Evolutionary conservation across 2,888 invertebrate genomes (phyloP).

Genomic region (Drosophila acutilabella): DNA sequence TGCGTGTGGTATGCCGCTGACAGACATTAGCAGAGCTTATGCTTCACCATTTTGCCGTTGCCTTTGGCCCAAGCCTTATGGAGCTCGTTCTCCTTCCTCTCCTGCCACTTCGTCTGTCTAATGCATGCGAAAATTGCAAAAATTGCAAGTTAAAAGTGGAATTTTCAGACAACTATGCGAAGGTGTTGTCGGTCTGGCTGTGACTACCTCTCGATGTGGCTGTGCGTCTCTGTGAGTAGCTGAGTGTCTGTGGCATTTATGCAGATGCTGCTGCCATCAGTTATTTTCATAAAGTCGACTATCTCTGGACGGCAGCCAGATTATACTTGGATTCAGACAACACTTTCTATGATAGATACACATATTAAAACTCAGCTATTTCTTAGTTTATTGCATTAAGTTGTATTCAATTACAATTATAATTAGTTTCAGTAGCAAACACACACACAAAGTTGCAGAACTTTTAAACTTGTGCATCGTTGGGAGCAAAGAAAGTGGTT

Average conservation of each 20-base stretch:
- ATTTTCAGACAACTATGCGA: constrained; percentile 56
- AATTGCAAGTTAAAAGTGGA: constrained; percentile 57
- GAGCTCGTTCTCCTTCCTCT: not conserved
- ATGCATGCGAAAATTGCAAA: constrained; percentile 63
- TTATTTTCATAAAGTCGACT: constrained; percentile 60
- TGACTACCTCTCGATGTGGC: not conserved
- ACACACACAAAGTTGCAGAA: constrained; percentile 9
- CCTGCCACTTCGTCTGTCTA: constrained; percentile 22
- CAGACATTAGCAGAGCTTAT: constrained; percentile 73
- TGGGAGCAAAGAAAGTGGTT: not conserved
- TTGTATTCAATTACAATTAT: constrained; percentile 36
- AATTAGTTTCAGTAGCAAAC: constrained; percentile 45
- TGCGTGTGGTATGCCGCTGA: constrained; percentile 67
- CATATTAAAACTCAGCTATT: constrained; percentile 23
- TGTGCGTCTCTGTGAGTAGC: not conserved
- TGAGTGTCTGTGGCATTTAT: constrained; percentile 39
- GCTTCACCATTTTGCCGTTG: constrained; percentile 9
- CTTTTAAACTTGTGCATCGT: not conserved
- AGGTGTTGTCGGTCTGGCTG: constrained; percentile 39
- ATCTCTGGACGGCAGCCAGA: constrained; percentile 54
- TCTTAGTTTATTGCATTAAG: constrained; percentile 37
- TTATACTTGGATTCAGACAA: constrained; percentile 38
- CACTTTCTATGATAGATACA: constrained; percentile 13
- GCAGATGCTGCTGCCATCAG: constrained; percentile 44
- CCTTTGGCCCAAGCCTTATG: constrained; percentile 14